Evolutionary conservation across 2,113 vertebrate genomes (phyloP).

Genomic region (Leucopsar rothschildi): DNA sequence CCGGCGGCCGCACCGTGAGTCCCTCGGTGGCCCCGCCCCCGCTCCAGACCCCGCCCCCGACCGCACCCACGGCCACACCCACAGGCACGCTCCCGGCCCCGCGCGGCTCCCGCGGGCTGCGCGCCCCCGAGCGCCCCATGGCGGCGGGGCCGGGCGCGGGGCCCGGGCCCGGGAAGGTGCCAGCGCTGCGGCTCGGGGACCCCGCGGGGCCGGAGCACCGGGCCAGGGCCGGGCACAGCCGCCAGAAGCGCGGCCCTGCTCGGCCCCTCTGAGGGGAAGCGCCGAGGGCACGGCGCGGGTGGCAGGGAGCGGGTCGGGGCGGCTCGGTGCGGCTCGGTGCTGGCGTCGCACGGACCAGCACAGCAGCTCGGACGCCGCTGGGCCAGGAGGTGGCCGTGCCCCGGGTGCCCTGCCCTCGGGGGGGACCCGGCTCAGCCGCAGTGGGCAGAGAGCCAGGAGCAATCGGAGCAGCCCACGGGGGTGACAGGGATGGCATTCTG

Average conservation of each 20-base stretch:
- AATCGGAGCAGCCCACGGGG: background rate
- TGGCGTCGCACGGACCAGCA: background rate
- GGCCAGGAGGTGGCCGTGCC: background rate
- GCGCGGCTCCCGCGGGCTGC: background rate
- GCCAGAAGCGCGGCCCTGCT: background rate
- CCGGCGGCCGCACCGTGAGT: too few relatives aligned
- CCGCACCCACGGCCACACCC: background rate
- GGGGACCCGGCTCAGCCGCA: background rate
- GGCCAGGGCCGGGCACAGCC: background rate
- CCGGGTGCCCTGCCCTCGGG: background rate
- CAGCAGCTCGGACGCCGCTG: too few relatives aligned
- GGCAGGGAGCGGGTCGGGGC: background rate
- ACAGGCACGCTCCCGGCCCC: background rate
- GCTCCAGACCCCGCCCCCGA: background rate
- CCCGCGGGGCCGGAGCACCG: background rate
- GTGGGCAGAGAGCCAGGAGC: background rate
- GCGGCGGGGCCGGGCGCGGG: background rate
- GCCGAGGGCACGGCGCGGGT: background rate
- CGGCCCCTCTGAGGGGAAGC: too few relatives aligned
- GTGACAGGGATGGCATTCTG: background rate
- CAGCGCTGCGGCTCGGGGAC: accelerated
- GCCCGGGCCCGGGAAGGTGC: background rate
- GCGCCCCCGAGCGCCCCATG: background rate
- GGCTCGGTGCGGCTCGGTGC: background rate
- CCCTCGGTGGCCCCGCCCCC: too few relatives aligned